A percentile compares a stretch with the other conserved stretches of the same genome.
Conservation (phyloP, 1,140 invertebrate genomes). For the Oscheius sp. region DNA sequence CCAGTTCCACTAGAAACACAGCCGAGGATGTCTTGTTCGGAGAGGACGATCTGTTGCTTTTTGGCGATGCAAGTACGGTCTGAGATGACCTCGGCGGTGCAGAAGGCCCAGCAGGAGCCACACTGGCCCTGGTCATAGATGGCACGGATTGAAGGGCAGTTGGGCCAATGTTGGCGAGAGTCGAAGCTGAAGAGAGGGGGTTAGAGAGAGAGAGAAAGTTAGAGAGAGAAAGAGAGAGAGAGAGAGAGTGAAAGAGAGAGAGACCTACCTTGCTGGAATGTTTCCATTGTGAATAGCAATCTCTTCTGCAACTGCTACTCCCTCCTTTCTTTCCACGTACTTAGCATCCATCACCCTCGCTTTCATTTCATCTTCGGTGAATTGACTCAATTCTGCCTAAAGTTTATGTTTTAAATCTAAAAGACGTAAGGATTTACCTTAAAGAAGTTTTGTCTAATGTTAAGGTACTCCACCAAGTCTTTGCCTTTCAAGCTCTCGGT, state of each 20-base stretch:
- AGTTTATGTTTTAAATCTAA: neutral
- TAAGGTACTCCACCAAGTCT: slow-evolving; percentile 58
- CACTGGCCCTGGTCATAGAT: slow-evolving; percentile 15
- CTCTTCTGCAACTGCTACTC: neutral
- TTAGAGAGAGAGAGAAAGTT: too few relatives aligned
- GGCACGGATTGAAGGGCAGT: slow-evolving; percentile 12
- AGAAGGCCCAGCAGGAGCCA: slow-evolving; percentile 31
- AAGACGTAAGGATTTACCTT: neutral
- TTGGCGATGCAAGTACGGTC: slow-evolving; percentile 29
- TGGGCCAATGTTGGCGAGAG: slow-evolving; percentile 12
- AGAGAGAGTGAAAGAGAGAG: too few relatives aligned
- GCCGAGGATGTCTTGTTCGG: slow-evolving; percentile 25
- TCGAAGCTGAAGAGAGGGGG: too few relatives aligned
- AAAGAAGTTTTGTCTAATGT: slow-evolving; percentile 33
- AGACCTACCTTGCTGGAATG: too few relatives aligned
- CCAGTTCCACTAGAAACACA: too few relatives aligned
- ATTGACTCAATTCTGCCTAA: too few relatives aligned
- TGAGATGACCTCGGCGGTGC: slow-evolving; percentile 24
- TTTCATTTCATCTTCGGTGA: too few relatives aligned
- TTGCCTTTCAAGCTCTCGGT: too few relatives aligned
- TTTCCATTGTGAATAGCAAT: neutral
- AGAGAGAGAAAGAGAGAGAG: too few relatives aligned
- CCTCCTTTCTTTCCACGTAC: neutral
- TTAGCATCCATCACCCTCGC: neutral
- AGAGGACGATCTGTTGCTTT: slow-evolving; percentile 20